A percentile compares a stretch with the other conserved stretches of the same genome.
Conservation (phyloP, 2,113 vertebrate species). For the Ptilorrhoa leucosticta region DNA sequence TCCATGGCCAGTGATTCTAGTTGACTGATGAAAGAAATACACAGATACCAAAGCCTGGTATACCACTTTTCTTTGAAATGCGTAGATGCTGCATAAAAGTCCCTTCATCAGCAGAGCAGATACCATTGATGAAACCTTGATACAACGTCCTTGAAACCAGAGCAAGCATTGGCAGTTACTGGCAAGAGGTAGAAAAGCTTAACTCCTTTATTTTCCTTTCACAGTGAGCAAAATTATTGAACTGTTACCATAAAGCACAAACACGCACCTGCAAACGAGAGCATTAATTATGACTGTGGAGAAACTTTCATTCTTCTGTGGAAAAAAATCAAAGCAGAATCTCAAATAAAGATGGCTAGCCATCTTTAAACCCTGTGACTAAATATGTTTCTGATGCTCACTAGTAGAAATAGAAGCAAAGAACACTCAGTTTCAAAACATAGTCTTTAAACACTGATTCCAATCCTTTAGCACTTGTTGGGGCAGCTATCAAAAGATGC, state of each 20-base stretch:
- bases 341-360: neutral
- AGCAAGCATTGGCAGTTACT: neutral
- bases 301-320: neutral
- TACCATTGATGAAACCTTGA: neutral
- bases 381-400: neutral
- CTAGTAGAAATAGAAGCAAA: neutral
- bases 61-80: neutral
- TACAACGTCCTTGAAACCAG: neutral
- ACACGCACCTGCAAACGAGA: neutral
- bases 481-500: constrained; percentile 24
- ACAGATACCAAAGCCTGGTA: neutral
- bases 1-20: neutral
- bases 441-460: neutral
- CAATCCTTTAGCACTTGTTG: neutral
- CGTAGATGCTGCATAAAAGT: neutral
- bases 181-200: neutral
- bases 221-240: neutral
- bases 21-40: neutral
- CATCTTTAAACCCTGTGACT: neutral
- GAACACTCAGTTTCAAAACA: constrained; percentile 10
- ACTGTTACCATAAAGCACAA: neutral
- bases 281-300: neutral
- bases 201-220: neutral
- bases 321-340: constrained; percentile 5
- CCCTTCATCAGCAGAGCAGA: neutral